Base-by-base conservation (phyloP, 2,797 vertebrate genomes). In the Esox masquinongy region DNA sequence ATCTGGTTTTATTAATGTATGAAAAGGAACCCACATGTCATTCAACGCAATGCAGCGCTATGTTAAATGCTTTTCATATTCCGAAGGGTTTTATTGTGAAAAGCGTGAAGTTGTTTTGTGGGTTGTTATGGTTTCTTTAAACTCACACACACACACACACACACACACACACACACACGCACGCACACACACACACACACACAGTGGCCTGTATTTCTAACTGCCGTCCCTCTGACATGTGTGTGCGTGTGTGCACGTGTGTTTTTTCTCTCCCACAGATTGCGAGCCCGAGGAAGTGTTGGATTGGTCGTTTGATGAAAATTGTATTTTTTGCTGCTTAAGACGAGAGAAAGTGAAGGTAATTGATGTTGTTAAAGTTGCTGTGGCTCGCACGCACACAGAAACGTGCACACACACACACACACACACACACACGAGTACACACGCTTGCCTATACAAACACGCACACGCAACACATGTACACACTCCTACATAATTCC, bases 291-390 rank as follows among this genome's bases (percentile, higher is more conserved):
- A 95, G 93, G 93, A 89, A 91, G 90, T 94, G 92, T 95, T 94
- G 92, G 92, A 96, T 94, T 96, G 95, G 94, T 95, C 93, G 90
- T 96, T 95, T 92, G 94, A 95, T 95, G 95, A 96, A 94, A 96
- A 94, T 92, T 96, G 95, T 95, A 91, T 96, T 85, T 96, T 95
- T 91, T 96, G 95, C 94, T 95, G 95, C 91, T 94, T 95, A 90
- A 95, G 95, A 94, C 94, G 95, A 94, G 93, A 95, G 88, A 95
- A 96, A 94, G 94, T 96, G 85, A 95, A 96, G 95, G 95, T 96
- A 96, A 93, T 91, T 81, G 11, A 53, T 31, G 43, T 26, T 29
- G 22, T 68, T 68, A 11, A 47, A 39, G 34, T 68, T 43, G 17
- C 61, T 26, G 12, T 66, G 24, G 14, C 63, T 34, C 61, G 24